A percentile compares a stretch with the other conserved stretches of the same genome.
Conservation (phyloP, 2,113 vertebrate species). For the Boleophthalmus pectinirostris region DNA sequence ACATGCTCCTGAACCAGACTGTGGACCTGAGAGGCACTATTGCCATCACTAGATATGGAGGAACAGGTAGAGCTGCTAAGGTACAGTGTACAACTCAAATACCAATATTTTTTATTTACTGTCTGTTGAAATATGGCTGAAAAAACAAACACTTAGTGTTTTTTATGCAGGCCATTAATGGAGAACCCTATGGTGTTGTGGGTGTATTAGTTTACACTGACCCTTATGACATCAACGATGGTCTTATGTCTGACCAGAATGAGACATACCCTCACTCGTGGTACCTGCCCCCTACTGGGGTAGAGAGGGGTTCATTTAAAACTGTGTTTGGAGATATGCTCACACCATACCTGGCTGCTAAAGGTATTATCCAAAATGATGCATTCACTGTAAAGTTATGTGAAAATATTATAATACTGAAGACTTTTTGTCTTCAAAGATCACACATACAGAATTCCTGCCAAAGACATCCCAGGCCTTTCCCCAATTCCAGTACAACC, state of each 20-base stretch:
- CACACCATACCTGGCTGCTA: slow-evolving; percentile 86
- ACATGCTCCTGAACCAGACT: slow-evolving; percentile 53
- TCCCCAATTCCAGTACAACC: slow-evolving; percentile 88
- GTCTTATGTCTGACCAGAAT: slow-evolving; percentile 63
- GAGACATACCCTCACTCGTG: slow-evolving; percentile 88
- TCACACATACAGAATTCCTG: slow-evolving; percentile 76
- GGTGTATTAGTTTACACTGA: slow-evolving; percentile 91
- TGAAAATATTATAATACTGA: too few relatives aligned
- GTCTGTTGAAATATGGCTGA: neutral
- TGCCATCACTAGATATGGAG: slow-evolving; percentile 85
- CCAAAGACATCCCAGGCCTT: slow-evolving; percentile 67
- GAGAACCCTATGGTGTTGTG: slow-evolving; percentile 75
- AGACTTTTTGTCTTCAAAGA: slow-evolving; percentile 50
- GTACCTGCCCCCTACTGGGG: slow-evolving; percentile 84
- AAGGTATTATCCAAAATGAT: slow-evolving; percentile 44
- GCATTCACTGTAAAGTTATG: neutral
- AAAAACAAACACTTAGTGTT: neutral
- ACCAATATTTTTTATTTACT: neutral
- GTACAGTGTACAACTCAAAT: slow-evolving; percentile 57
- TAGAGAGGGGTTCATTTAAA: slow-evolving; percentile 82
- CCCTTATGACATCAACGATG: slow-evolving; percentile 85
- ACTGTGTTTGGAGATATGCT: slow-evolving; percentile 79
- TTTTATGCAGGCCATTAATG: slow-evolving; percentile 83
- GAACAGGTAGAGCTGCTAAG: slow-evolving; percentile 81
- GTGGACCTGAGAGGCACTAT: slow-evolving; percentile 79